Evolutionary conservation across 1,140 invertebrate genomes (phyloP).

Genomic region (Cyclina sinensis): DNA sequence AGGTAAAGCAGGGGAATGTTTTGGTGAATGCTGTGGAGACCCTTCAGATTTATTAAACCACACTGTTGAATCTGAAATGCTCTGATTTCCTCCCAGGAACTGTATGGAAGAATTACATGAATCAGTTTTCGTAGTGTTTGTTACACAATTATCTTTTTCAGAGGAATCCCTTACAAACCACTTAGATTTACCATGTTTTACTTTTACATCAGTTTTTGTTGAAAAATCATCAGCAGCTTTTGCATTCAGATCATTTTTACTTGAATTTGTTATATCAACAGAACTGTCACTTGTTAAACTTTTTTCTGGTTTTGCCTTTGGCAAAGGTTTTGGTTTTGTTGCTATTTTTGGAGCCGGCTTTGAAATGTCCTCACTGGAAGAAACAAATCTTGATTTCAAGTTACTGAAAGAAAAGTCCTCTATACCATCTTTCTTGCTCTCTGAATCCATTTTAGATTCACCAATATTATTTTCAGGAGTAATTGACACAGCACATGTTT

Average conservation of each 20-base stretch:
- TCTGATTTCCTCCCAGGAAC: slow-evolving; percentile 16
- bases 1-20: slow-evolving; percentile 16
- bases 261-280: background rate
- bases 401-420: slow-evolving; percentile 34
- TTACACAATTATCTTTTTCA: background rate
- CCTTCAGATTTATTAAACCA: slow-evolving; percentile 20
- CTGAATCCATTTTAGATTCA: background rate
- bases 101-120: slow-evolving; percentile 10
- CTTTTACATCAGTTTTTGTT: background rate
- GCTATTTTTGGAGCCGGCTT: background rate
- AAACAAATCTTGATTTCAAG: slow-evolving; percentile 51
- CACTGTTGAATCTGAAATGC: slow-evolving; percentile 13
- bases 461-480: slow-evolving; percentile 22
- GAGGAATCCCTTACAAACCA: slow-evolving; percentile 1
- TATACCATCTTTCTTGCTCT: background rate
- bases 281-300: background rate
- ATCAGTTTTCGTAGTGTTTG: background rate
- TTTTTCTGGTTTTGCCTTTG: background rate
- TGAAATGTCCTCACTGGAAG: slow-evolving; percentile 22
- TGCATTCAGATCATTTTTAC: background rate
- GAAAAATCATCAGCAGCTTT: background rate
- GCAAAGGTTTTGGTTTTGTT: slow-evolving; percentile 37
- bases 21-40: slow-evolving; percentile 11
- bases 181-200: background rate
- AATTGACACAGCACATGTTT: background rate